Conservation (phyloP, 2,797 vertebrate species). For the Emys orbicularis region DNA sequence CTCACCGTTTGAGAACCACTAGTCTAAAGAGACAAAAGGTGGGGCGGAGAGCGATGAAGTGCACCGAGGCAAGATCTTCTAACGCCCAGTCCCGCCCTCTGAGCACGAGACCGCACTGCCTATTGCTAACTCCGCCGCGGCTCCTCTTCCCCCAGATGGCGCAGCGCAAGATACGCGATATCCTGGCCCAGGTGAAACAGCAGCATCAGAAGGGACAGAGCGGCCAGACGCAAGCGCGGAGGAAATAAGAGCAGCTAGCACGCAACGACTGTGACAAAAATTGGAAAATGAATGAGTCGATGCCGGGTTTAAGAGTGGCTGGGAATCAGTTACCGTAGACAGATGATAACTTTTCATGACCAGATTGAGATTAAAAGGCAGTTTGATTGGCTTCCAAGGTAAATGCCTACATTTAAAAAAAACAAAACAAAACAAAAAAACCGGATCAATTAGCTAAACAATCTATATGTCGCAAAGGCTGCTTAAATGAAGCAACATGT, state of each 20-base stretch:
- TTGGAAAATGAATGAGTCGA: conserved; percentile 76
- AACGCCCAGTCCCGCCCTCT: not conserved
- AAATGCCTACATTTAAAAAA: not conserved
- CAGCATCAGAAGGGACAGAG: conserved; percentile 92
- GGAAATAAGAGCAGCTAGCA: conserved; percentile 81
- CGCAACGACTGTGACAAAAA: conserved; percentile 74
- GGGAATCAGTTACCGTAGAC: conserved; percentile 78
- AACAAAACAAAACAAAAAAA: not conserved
- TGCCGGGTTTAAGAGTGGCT: conserved; percentile 87
- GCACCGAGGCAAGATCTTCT: not conserved
- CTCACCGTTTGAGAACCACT: no score
- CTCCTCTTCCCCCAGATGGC: conserved; percentile 85
- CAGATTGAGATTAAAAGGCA: conserved; percentile 3
- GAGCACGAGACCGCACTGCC: not conserved
- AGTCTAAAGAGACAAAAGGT: not conserved
- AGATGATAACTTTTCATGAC: conserved; percentile 10
- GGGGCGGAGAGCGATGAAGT: not conserved
- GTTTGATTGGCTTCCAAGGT: conserved; percentile 56
- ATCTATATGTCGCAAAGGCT: not conserved
- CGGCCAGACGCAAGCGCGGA: conserved; percentile 79
- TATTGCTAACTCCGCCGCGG: not conserved
- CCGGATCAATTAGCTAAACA: not conserved
- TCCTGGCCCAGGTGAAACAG: conserved; percentile 94
- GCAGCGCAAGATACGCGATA: conserved; percentile 96
- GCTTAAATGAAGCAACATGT: not conserved